Evolutionary conservation across 2,797 vertebrate genomes (phyloP), one percentile per base, ranked within the genome.

Genomic region (Pangasius krempfi): DNA sequence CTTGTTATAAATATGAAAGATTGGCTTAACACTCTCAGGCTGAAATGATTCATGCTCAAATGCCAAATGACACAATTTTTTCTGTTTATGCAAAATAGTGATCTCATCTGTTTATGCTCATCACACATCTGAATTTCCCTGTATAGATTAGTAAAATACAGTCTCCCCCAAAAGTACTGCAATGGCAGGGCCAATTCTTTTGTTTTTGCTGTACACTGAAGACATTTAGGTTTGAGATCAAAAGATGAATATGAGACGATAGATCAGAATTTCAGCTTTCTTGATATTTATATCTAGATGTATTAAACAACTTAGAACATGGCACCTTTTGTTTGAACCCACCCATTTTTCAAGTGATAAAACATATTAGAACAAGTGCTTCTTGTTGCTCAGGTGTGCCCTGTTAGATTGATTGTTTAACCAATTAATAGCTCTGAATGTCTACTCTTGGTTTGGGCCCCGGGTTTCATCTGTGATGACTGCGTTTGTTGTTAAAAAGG

Each of bases 1-100:
- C 44, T 82, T 80, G 40, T 66, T 86, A 88, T 70, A 84, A 86
- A 89, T 86, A 89, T 73, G 72, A 40, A 47, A 78, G 4, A 70
- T 30, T 87, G 16, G 56, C 40, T 86, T 68, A 60, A 90, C 88
- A 79, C 44, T 86, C 60, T 78, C 73, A 64, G 52, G 30, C 56
- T 64, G 37, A 56, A 58, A 85, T 91, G 81, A 87, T 79, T 90
- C 66, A 89, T 76, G 12, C 25, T 33, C 25, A 64, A 70, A 72
- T 89, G 22, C 33, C 18, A 88, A 89, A 75, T 72, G 60, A 62
- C 85, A 70, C 56, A 33, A 58, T 68, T 60, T 82, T 68, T 60
- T 82, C 22, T 80, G 81, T 47, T 89, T 66, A 47, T 73, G 30
- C 30, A 40, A 68, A 68, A 88, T 73, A 54, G n/a, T 56, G 66